Conservation (phyloP, 2,797 vertebrate species). For the Parauchenoglanis punctatus region DNA sequence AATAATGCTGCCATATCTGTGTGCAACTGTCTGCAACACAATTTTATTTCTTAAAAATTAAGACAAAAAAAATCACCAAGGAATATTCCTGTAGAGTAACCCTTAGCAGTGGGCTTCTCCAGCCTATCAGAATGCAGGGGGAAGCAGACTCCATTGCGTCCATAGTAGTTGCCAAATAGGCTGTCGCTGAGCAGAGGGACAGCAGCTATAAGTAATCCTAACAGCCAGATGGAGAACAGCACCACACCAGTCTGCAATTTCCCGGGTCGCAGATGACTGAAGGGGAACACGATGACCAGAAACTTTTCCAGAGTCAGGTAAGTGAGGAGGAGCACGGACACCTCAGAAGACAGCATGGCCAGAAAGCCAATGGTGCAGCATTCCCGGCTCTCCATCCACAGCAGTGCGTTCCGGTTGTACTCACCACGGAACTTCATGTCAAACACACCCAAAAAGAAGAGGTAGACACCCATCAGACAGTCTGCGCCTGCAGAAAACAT, state of each 20-base stretch:
- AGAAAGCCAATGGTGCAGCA: constrained; percentile 79
- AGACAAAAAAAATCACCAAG: constrained; percentile 74
- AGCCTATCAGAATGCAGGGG: constrained; percentile 82
- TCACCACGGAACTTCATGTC: constrained; percentile 80
- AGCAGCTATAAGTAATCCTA: constrained; percentile 80
- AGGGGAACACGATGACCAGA: constrained; percentile 85
- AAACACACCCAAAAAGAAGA: constrained; percentile 80
- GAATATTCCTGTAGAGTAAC: constrained; percentile 86
- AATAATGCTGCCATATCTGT: background rate
- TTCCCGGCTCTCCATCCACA: constrained; percentile 81
- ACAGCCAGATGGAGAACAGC: constrained; percentile 78
- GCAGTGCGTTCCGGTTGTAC: constrained; percentile 80
- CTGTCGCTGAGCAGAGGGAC: constrained; percentile 81
- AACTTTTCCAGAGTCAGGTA: constrained; percentile 88
- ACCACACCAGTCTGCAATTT: constrained; percentile 76
- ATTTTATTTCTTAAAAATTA: background rate
- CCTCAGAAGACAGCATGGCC: constrained; percentile 83
- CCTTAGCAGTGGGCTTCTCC: constrained; percentile 79
- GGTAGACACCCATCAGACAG: constrained; percentile 82
- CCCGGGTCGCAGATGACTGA: constrained; percentile 80
- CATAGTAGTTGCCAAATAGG: constrained; percentile 86
- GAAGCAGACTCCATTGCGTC: constrained; percentile 85
- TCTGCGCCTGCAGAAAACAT: constrained; percentile 74
- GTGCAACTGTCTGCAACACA: background rate
- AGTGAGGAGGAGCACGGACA: constrained; percentile 81